Conservation (phyloP, 2,797 vertebrate genomes). For the Phyllotis vaccarum region DNA sequence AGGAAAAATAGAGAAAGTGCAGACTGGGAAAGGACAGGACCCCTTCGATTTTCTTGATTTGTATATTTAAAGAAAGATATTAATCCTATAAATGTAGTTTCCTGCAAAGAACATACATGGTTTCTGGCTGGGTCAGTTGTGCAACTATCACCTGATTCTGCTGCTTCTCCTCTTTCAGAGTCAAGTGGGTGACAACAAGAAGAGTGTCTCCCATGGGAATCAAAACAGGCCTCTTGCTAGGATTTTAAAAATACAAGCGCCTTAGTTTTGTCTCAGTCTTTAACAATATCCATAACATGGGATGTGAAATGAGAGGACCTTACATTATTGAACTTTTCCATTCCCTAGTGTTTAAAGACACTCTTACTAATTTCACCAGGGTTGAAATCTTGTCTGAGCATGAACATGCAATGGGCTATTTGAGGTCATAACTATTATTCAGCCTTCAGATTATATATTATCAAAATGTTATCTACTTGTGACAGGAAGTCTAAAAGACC, state of each 20-base stretch:
- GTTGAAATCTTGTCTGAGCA: background rate
- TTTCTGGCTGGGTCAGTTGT: background rate
- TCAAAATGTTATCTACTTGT: slow-evolving; percentile 20
- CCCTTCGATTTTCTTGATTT: background rate
- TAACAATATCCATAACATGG: background rate
- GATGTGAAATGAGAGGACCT: slow-evolving; percentile 36
- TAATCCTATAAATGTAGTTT: background rate
- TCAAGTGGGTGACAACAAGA: background rate
- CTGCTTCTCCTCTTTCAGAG: background rate
- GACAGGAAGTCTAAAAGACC: slow-evolving; percentile 18
- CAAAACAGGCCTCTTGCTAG: background rate
- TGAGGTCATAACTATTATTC: slow-evolving; percentile 4
- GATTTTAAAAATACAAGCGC: slow-evolving; percentile 5
- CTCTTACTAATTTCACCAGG: slow-evolving; percentile 8
- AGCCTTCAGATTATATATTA: background rate
- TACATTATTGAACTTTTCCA: slow-evolving; percentile 6
- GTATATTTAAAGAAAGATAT: background rate
- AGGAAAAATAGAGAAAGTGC: background rate
- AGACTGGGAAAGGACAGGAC: background rate
- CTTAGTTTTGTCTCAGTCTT: background rate
- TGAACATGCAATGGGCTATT: slow-evolving; percentile 16
- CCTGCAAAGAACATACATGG: background rate
- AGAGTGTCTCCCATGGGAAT: background rate
- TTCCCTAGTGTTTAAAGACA: background rate
- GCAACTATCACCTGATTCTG: background rate